Evolutionary conservation across 2,797 vertebrate genomes (phyloP).

Genomic region (Echeneis naucrates): DNA sequence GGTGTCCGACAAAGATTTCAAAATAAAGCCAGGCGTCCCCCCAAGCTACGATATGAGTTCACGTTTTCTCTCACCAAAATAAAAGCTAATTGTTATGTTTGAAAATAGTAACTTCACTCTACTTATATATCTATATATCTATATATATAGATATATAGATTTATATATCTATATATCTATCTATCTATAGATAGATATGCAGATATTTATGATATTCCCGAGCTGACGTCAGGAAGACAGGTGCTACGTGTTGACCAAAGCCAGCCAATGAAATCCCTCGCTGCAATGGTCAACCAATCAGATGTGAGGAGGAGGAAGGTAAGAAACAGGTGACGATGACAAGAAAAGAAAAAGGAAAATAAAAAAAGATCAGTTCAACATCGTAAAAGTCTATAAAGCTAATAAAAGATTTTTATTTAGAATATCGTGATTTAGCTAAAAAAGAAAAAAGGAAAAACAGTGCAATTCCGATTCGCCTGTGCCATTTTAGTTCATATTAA

Average conservation of each 20-base stretch:
- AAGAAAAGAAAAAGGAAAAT: no score
- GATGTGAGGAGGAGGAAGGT: slow-evolving; percentile 30
- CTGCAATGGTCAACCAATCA: slow-evolving; percentile 62
- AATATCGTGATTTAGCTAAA: no score
- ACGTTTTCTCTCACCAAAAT: no score
- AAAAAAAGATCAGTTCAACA: no score
- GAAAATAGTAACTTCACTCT: rapidly evolving
- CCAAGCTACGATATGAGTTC: no score
- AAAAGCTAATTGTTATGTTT: no score
- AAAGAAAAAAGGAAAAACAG: no score
- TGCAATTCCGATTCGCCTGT: no score
- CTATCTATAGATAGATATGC: rapidly evolving
- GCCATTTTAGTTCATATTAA: no score
- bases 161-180: neutral
- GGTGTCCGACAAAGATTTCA: slow-evolving; percentile 11
- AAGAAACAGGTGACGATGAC: neutral
- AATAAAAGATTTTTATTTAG: no score
- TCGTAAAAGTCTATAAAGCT: no score
- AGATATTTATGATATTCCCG: rapidly evolving
- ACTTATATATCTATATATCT: neutral
- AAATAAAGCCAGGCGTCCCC: slow-evolving; percentile 45
- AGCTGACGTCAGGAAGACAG: slow-evolving; percentile 1
- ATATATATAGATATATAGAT: no score
- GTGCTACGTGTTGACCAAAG: slow-evolving; percentile 63
- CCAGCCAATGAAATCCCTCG: slow-evolving; percentile 67